Evolutionary conservation across 2,797 vertebrate genomes (phyloP).

Genomic region (Paramormyrops hopkinsi): DNA sequence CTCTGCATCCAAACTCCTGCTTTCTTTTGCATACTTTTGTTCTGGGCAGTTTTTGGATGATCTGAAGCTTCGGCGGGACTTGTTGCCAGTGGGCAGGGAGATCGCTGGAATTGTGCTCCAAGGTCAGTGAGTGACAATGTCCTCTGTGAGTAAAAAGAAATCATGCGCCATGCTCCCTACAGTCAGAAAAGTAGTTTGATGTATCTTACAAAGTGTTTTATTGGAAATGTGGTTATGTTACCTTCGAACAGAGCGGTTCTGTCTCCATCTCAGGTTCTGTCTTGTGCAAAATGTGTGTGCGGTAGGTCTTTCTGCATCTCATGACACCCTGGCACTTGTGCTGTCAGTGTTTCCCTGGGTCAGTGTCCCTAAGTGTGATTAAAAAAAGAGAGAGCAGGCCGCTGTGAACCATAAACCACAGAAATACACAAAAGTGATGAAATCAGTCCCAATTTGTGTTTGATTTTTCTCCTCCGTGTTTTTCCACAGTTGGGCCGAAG

Average conservation of each 20-base stretch:
- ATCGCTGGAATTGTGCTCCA: conserved; percentile 79
- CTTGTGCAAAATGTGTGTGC: background rate
- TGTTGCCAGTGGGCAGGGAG: conserved; percentile 82
- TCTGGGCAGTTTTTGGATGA: conserved; percentile 69
- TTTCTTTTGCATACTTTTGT: background rate
- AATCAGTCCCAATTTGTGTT: background rate
- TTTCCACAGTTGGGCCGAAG: conserved; percentile 73
- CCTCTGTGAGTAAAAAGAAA: background rate
- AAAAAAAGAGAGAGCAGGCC: background rate
- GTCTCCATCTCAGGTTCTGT: background rate
- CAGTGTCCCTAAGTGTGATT: background rate
- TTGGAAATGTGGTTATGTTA: background rate
- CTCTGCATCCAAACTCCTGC: background rate
- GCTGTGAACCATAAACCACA: background rate
- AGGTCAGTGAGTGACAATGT: conserved; percentile 56
- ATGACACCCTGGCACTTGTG: background rate
- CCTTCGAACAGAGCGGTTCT: background rate
- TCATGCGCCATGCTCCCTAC: conserved; percentile 17
- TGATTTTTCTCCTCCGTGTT: background rate
- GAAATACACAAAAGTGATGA: background rate
- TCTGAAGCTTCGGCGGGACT: conserved; percentile 68
- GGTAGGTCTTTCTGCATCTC: background rate
- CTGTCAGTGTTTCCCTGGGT: background rate
- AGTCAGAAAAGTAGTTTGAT: background rate
- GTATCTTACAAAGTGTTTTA: background rate